Evolutionary conservation across 1,140 invertebrate genomes (phyloP).

Genomic region (Teleogryllus occipitalis): DNA sequence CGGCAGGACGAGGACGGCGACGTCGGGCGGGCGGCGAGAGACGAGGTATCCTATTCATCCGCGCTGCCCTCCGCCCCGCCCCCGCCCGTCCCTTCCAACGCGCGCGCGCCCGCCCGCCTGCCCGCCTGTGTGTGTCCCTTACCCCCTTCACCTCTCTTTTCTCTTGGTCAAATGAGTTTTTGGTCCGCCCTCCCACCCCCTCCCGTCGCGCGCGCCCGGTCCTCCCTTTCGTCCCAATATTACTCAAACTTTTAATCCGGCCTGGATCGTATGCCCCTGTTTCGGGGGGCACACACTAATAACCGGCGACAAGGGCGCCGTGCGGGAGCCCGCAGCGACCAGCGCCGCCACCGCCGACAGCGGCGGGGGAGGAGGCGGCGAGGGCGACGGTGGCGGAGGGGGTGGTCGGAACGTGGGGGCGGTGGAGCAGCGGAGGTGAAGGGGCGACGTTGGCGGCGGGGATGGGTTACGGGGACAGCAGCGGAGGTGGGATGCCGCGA

Average conservation of each 20-base stretch:
- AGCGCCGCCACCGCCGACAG: too few species aligned
- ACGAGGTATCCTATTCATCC: background rate
- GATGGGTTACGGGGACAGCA: too few species aligned
- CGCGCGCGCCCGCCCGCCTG: too few species aligned
- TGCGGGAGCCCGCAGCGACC: too few species aligned
- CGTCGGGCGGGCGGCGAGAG: too few species aligned
- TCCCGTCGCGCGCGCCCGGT: background rate
- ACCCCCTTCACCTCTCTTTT: background rate
- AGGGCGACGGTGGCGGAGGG: too few species aligned
- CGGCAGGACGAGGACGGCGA: background rate
- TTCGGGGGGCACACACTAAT: conserved; percentile 2
- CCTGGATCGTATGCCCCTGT: background rate
- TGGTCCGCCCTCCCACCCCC: background rate
- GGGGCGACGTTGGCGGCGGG: too few species aligned
- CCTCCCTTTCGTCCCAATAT: background rate
- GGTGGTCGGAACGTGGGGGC: too few species aligned
- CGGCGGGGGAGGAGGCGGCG: too few species aligned
- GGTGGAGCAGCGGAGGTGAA: too few species aligned
- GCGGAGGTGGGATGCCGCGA: too few species aligned
- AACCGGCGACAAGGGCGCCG: background rate
- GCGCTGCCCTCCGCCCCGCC: background rate
- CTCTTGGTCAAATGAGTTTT: conserved; percentile 3
- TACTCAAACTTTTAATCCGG: background rate
- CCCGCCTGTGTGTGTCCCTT: background rate
- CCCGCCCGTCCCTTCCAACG: too few species aligned